These are phyloP conservation scores for Holothuria scabra DNA, from an alignment of 53 echinoderm and acorn worm species.

Conservation along the genomic window DNA sequence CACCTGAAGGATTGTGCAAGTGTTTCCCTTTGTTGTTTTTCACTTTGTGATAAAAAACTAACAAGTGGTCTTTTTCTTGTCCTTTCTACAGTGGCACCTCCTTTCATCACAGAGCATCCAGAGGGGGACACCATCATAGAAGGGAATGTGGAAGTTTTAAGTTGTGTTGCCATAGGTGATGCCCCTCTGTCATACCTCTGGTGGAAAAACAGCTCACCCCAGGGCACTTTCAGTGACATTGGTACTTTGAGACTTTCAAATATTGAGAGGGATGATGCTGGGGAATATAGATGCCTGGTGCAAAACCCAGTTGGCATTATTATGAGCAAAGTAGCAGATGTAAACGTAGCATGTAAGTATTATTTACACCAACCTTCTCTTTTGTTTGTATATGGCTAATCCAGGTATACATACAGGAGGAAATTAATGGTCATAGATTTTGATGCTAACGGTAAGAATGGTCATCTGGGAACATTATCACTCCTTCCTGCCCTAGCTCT, in stretches of 20 bases:
- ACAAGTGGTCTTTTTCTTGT: too few relatives aligned
- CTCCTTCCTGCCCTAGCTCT: too few relatives aligned
- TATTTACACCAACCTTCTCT: too few relatives aligned
- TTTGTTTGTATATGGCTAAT: too few relatives aligned
- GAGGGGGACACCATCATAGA: slow-evolving; percentile 54
- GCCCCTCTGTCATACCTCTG: slow-evolving; percentile 75
- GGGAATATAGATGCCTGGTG: slow-evolving; percentile 82
- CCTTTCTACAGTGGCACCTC: slow-evolving; percentile 59
- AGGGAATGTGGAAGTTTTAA: slow-evolving; percentile 63
- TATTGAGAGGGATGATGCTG: slow-evolving; percentile 60
- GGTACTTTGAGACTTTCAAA: slow-evolving; percentile 11
- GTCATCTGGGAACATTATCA: too few relatives aligned
- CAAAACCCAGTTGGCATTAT: slow-evolving; percentile 74
- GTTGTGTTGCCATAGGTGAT: slow-evolving; percentile 69
- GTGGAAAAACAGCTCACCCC: slow-evolving; percentile 66
- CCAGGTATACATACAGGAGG: too few relatives aligned
- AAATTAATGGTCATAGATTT: too few relatives aligned
- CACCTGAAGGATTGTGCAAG: too few relatives aligned
- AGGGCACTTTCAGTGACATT: background rate
- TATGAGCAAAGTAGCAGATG: slow-evolving; percentile 77
- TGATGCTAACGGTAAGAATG: too few relatives aligned
- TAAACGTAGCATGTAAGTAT: slow-evolving; percentile 88
- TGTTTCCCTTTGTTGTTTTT: too few relatives aligned
- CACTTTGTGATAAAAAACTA: too few relatives aligned
- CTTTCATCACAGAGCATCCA: slow-evolving; percentile 69